Evolutionary conservation across 1,140 invertebrate species (phyloP).

Genomic region (Sipha flava): DNA sequence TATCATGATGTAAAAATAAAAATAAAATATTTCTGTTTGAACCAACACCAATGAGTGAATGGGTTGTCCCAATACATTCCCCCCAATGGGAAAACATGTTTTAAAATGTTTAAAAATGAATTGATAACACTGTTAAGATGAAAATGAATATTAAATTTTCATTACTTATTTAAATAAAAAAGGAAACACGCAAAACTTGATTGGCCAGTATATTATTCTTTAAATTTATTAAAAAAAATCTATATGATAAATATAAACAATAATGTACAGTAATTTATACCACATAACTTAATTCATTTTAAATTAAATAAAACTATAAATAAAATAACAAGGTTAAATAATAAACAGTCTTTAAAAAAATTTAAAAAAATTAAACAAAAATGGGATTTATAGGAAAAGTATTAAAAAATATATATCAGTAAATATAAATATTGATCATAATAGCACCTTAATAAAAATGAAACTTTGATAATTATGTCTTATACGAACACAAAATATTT

Average conservation of each 20-base stretch:
- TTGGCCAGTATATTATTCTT: not conserved
- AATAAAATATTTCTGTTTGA: no score
- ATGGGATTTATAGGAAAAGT: not conserved
- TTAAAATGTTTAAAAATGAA: no score
- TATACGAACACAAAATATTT: not conserved
- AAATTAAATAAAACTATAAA: slow-evolving; percentile 10
- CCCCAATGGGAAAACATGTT: no score
- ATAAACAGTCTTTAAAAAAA: not conserved
- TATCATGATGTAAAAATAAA: no score
- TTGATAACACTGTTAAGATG: no score
- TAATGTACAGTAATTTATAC: not conserved
- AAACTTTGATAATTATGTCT: not conserved
- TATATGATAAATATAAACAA: not conserved
- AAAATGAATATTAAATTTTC: no score
- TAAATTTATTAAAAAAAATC: not conserved
- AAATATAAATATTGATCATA: not conserved
- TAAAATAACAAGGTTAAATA: not conserved
- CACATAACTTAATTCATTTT: not conserved
- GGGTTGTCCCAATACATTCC: no score
- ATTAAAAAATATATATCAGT: not conserved
- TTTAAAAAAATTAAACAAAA: not conserved
- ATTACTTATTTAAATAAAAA: no score
- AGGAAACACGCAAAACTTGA: no score
- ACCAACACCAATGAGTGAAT: no score
- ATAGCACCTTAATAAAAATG: not conserved